phyloP scores from a whole-genome alignment of 1,140 invertebrate species.

The Delia radicum region DNA sequence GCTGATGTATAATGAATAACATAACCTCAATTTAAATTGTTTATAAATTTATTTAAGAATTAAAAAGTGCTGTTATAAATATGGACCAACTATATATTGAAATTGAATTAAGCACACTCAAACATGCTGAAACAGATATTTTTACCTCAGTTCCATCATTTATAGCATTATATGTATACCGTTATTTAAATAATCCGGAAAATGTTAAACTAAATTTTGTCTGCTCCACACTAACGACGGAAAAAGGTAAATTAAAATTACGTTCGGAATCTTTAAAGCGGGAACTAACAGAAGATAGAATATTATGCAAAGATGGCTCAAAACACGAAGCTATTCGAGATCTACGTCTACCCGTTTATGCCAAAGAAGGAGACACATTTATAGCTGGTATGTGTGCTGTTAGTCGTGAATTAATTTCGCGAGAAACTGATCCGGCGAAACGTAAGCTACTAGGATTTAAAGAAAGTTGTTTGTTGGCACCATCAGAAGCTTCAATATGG shows the following conservation, averaged over 20 bases:
- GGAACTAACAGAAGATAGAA: constrained; percentile 44
- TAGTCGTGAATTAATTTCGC: constrained; percentile 64
- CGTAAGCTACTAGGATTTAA: constrained; percentile 73
- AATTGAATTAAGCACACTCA: constrained; percentile 45
- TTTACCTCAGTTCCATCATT: constrained; percentile 48
- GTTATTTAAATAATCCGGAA: constrained; percentile 39
- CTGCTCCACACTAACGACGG: not conserved
- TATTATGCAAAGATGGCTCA: constrained; percentile 43
- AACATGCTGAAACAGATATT: constrained; percentile 41
- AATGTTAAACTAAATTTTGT: constrained; percentile 49
- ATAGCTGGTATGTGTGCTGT: constrained; percentile 67
- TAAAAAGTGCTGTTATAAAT: not conserved
- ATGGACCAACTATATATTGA: constrained; percentile 53
- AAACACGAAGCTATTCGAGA: constrained; percentile 38
- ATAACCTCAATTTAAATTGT: not conserved
- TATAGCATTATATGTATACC: constrained; percentile 43
- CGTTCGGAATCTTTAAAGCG: constrained; percentile 34
- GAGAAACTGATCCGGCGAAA: constrained; percentile 49
- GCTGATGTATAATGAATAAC: too few species aligned
- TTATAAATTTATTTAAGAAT: not conserved
- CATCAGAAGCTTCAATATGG: constrained; percentile 84
- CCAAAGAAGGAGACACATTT: constrained; percentile 62
- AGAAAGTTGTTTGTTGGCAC: constrained; percentile 74
- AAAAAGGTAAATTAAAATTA: constrained; percentile 39
- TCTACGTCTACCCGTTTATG: constrained; percentile 44